Percentiles rank a stretch among this genome's conserved stretches.
These are phyloP conservation scores for Agapornis canus DNA, from an alignment of 2,797 vertebrate species.

Conservation along the genomic window DNA sequence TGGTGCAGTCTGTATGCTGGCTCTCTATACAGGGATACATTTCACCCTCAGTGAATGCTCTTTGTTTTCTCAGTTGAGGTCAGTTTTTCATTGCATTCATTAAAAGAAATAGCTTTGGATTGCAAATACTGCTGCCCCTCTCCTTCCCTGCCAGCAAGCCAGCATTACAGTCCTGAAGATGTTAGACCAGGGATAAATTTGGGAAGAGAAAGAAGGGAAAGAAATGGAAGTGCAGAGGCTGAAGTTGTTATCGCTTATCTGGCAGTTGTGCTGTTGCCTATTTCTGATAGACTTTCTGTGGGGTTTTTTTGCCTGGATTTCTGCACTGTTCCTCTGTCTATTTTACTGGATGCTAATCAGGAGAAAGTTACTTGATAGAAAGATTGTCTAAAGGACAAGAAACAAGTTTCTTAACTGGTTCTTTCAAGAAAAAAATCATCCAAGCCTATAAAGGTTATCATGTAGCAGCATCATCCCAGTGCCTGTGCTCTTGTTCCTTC, in stretches of 20 bases:
- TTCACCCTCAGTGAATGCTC: slow-evolving; percentile 58
- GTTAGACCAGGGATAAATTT: background rate
- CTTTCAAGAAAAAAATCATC: background rate
- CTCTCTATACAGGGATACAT: slow-evolving; percentile 31
- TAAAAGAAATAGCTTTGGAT: slow-evolving; percentile 44
- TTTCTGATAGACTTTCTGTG: background rate
- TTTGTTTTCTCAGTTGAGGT: slow-evolving; percentile 61
- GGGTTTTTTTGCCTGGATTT: background rate
- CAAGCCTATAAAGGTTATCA: background rate
- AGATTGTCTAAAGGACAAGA: background rate
- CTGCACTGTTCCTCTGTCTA: background rate
- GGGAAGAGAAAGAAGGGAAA: background rate
- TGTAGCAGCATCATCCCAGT: slow-evolving; percentile 25
- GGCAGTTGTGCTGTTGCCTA: background rate
- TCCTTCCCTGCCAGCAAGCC: background rate
- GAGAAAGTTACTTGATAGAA: background rate
- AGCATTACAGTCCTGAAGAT: background rate
- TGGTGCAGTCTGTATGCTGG: background rate
- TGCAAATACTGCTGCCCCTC: background rate
- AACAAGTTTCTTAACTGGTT: background rate
- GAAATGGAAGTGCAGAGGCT: background rate
- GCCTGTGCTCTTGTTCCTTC: slow-evolving; percentile 27
- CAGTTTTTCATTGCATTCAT: slow-evolving; percentile 60
- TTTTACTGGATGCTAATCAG: background rate
- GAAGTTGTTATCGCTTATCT: background rate